Conservation (phyloP, 1,140 invertebrate species). For the Zaprionus capensis region DNA sequence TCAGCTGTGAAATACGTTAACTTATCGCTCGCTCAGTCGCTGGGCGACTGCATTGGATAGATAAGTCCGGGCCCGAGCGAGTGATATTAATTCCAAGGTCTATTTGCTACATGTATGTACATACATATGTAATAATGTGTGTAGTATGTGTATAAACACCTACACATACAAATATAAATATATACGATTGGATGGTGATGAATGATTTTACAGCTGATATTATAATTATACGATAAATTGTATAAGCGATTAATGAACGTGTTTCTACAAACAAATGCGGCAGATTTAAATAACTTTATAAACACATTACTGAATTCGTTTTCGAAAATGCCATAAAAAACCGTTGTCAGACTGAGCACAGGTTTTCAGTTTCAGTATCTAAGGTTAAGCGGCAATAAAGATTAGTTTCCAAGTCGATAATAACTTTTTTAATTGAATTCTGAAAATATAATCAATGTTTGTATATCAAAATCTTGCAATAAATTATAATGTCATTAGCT, state of each 20-base stretch:
- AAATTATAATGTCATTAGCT: background rate
- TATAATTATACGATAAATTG: slow-evolving; percentile 14
- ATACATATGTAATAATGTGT: background rate
- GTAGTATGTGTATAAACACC: too few species aligned
- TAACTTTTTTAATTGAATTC: background rate
- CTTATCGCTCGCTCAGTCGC: slow-evolving; percentile 28
- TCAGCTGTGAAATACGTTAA: slow-evolving; percentile 36
- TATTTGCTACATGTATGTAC: background rate
- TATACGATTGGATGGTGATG: background rate
- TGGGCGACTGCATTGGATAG: slow-evolving; percentile 22
- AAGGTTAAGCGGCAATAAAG: slow-evolving; percentile 2
- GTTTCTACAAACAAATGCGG: background rate
- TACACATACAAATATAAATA: background rate
- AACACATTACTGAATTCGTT: background rate
- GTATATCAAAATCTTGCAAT: background rate
- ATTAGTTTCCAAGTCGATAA: background rate
- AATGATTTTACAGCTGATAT: slow-evolving; percentile 21
- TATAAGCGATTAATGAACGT: background rate
- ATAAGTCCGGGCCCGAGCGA: slow-evolving; percentile 25
- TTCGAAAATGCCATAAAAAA: background rate
- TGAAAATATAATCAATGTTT: background rate
- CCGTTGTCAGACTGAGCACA: background rate
- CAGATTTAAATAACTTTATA: slow-evolving; percentile 2
- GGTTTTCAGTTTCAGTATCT: background rate
- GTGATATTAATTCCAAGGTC: slow-evolving; percentile 49